phyloP scores from a whole-genome alignment of 2,888 invertebrate species.

The Stenurella melanura region DNA sequence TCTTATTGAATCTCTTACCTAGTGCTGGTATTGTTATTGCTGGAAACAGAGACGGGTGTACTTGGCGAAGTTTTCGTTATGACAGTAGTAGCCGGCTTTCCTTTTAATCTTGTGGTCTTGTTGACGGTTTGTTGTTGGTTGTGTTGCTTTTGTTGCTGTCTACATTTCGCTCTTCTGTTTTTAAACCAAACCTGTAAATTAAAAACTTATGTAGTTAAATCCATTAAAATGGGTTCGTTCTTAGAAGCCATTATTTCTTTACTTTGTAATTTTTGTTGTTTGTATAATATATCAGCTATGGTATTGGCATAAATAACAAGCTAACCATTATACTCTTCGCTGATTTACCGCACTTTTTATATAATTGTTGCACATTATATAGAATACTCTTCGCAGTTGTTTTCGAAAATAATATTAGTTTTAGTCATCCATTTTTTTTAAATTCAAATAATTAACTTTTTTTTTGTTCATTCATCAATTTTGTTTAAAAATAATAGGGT shows the following conservation, averaged over 20 bases:
- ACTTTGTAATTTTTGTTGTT: neutral
- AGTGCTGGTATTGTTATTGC: constrained; percentile 71
- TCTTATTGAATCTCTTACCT: constrained; percentile 62
- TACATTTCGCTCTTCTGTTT: constrained; percentile 82
- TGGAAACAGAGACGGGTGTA: constrained; percentile 67
- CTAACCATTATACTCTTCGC: too few species aligned
- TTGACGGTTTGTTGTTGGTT: constrained; percentile 70
- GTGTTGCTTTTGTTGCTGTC: constrained; percentile 78
- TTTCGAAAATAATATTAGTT: too few species aligned
- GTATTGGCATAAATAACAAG: too few species aligned
- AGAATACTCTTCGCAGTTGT: too few species aligned
- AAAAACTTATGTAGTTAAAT: constrained; percentile 16
- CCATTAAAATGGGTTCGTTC: constrained; percentile 14
- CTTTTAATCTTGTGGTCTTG: constrained; percentile 69
- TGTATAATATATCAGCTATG: too few species aligned
- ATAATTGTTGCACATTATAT: too few species aligned
- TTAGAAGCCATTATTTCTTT: constrained; percentile 8
- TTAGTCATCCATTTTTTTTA: too few species aligned
- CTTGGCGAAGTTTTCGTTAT: constrained; percentile 71
- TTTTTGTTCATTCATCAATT: too few species aligned
- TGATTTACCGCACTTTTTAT: too few species aligned
- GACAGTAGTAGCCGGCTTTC: constrained; percentile 64
- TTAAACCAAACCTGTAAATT: constrained; percentile 82
- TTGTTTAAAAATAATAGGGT: too few species aligned
- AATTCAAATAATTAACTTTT: too few species aligned